Evolutionary conservation across 2,797 vertebrate species (phyloP).

Genomic region (Anableps anableps): DNA sequence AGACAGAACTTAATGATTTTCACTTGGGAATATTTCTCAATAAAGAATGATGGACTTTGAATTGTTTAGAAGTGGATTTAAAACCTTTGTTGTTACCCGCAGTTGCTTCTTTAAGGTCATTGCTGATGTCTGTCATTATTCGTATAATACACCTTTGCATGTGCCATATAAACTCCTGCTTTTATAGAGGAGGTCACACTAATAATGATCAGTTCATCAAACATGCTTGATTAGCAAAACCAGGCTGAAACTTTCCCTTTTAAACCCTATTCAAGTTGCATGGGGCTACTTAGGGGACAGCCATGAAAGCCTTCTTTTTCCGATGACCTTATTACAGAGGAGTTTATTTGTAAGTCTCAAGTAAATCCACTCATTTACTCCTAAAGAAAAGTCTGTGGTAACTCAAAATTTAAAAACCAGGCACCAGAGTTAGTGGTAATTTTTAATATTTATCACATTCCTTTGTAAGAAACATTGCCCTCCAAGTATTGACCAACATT

Average conservation of each 20-base stretch:
- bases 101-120: neutral
- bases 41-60: neutral
- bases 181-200: neutral
- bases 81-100: neutral
- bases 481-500: constrained; percentile 53
- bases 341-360: constrained; percentile 26
- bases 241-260: neutral
- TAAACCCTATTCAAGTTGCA: neutral
- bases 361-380: constrained; percentile 8
- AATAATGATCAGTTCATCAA: neutral
- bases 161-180: neutral
- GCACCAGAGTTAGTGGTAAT: constrained; percentile 17
- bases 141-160: neutral
- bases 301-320: neutral
- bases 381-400: constrained; percentile 11
- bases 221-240: neutral
- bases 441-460: constrained; percentile 35
- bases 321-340: neutral
- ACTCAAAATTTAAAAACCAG: constrained; percentile 48
- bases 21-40: neutral
- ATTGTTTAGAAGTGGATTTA: neutral
- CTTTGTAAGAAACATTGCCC: constrained; percentile 34
- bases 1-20: neutral
- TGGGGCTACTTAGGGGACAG: neutral
- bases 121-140: neutral